These are phyloP conservation scores for Acleris emargana DNA, from an alignment of 2,888 invertebrate genomes.

Conservation along the genomic window DNA sequence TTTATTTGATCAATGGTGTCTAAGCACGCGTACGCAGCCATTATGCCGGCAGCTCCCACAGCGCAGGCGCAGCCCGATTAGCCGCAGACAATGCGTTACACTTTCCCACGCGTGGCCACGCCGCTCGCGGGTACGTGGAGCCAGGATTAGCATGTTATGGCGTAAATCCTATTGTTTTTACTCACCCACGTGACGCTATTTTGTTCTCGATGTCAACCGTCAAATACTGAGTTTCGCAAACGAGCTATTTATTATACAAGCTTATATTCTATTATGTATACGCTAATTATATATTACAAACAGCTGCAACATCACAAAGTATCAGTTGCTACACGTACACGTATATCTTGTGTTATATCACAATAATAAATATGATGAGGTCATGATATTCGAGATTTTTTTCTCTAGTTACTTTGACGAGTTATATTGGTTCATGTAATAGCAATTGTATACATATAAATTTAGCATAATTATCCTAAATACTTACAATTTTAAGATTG, in stretches of 20 bases:
- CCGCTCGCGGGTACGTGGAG: slow-evolving; percentile 34
- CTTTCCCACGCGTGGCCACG: slow-evolving; percentile 59
- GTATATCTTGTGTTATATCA: slow-evolving; percentile 10
- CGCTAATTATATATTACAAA: slow-evolving; percentile 10
- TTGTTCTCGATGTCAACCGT: slow-evolving; percentile 39
- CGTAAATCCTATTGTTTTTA: slow-evolving; percentile 60
- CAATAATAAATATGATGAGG: background rate
- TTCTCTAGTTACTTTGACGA: no score
- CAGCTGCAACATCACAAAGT: slow-evolving; percentile 16
- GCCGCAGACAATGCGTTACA: slow-evolving; percentile 56
- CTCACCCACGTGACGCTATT: slow-evolving; percentile 53
- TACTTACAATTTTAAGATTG: no score
- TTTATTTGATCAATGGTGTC: slow-evolving; percentile 37
- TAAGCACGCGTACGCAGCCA: slow-evolving; percentile 38
- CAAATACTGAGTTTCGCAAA: slow-evolving; percentile 21
- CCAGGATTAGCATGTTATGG: slow-evolving; percentile 54
- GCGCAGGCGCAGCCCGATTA: slow-evolving; percentile 36
- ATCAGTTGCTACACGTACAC: slow-evolving; percentile 27
- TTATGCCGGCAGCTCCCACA: slow-evolving; percentile 49
- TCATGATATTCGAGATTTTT: no score
- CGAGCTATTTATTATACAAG: background rate
- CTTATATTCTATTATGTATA: slow-evolving; percentile 10
- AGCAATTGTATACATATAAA: no score
- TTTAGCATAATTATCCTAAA: no score
- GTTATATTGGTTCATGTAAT: no score